phyloP scores from a whole-genome alignment of 2,113 vertebrate genomes.

The Paraplagusia blochii region DNA sequence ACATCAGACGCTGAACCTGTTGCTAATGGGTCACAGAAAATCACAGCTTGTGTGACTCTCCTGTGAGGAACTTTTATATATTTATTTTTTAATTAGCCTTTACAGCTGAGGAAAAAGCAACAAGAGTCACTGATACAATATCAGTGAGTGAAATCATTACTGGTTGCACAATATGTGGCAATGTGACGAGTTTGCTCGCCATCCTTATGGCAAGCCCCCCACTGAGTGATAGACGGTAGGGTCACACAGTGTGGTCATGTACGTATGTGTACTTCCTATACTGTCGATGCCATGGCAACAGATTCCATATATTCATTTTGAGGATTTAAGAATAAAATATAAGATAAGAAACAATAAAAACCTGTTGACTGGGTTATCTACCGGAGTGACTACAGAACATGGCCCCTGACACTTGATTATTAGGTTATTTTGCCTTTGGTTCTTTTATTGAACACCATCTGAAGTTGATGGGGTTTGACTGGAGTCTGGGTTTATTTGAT shows the following conservation, averaged over 20 bases:
- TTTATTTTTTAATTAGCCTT: background rate
- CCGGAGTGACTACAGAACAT: background rate
- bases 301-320: background rate
- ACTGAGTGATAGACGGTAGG: too few relatives aligned
- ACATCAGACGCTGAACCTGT: slow-evolving; percentile 2
- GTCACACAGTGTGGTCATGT: too few relatives aligned
- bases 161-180: too few relatives aligned
- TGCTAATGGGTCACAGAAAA: background rate
- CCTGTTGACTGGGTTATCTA: slow-evolving; percentile 1
- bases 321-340: background rate
- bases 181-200: too few relatives aligned
- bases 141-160: too few relatives aligned
- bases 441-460: background rate
- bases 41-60: background rate
- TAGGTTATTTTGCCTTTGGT: background rate
- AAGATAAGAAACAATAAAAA: background rate
- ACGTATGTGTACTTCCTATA: too few relatives aligned
- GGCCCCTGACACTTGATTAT: background rate
- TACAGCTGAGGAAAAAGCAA: background rate
- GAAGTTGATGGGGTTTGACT: background rate
- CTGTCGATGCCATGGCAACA: background rate
- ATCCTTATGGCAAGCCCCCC: too few relatives aligned
- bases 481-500: slow-evolving; percentile 1
- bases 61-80: background rate
- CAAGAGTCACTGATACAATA: too few relatives aligned